These are phyloP conservation scores for Planococcus citri DNA, from an alignment of 1,140 invertebrate genomes.

Conservation along the genomic window DNA sequence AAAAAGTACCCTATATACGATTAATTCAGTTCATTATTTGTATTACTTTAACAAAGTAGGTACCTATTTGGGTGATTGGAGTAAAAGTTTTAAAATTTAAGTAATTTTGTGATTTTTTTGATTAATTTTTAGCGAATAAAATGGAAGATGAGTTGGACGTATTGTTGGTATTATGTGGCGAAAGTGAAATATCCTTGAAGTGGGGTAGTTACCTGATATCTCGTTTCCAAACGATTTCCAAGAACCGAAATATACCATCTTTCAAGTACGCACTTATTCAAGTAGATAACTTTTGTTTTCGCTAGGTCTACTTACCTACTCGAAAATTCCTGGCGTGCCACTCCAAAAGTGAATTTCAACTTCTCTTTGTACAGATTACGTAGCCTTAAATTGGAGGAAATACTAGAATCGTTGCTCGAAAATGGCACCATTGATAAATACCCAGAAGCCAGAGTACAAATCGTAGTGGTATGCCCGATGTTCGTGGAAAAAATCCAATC, in stretches of 20 bases:
- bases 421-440: constrained; percentile 37
- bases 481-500: constrained; percentile 44
- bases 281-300: constrained; percentile 37
- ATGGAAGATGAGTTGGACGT: constrained; percentile 59
- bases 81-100: no score
- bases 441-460: constrained; percentile 41
- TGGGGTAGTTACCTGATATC: constrained; percentile 68
- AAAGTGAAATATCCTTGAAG: constrained; percentile 54
- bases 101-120: no score
- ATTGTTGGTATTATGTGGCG: constrained; percentile 58
- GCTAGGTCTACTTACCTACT: neutral
- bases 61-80: no score
- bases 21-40: no score
- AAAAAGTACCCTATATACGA: no score
- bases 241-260: constrained; percentile 54
- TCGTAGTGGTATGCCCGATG: constrained; percentile 62
- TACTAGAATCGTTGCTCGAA: constrained; percentile 39
- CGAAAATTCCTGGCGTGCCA: neutral
- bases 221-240: constrained; percentile 68
- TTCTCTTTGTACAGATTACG: constrained; percentile 43
- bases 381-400: constrained; percentile 56
- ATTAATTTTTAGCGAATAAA: neutral
- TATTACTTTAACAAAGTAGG: no score
- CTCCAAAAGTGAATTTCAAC: neutral
- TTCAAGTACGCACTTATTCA: constrained; percentile 58